Evolutionary conservation across 1,140 invertebrate genomes (phyloP).

Genomic region (Druon quercuslanigerum): DNA sequence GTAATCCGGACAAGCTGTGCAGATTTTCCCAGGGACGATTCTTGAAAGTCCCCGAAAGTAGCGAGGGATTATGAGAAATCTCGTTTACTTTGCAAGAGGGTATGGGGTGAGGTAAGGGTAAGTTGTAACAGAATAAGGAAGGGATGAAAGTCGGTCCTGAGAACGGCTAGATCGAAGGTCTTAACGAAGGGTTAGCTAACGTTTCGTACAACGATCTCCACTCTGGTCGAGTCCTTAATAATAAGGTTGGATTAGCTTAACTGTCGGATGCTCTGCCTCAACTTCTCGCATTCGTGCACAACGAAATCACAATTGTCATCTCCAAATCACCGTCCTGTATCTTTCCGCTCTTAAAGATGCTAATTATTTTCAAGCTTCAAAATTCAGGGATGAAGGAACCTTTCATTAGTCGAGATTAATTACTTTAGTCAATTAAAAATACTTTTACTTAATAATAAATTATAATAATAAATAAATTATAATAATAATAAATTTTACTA

Average conservation of each 20-base stretch:
- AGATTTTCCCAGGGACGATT: constrained; percentile 52
- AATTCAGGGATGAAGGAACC: too few species aligned
- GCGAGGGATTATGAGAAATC: constrained; percentile 62
- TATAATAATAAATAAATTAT: too few species aligned
- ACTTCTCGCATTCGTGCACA: constrained; percentile 25
- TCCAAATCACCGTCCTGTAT: not conserved
- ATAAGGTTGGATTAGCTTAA: constrained; percentile 69
- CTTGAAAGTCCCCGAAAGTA: constrained; percentile 46
- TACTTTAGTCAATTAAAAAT: too few species aligned
- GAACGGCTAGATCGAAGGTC: constrained; percentile 51
- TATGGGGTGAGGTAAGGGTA: constrained; percentile 14
- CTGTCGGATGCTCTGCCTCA: constrained; percentile 37
- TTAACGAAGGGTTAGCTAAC: constrained; percentile 62
- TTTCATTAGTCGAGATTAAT: too few species aligned
- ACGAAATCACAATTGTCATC: constrained; percentile 22
- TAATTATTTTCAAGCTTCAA: too few species aligned
- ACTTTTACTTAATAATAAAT: too few species aligned
- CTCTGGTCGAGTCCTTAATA: constrained; percentile 66
- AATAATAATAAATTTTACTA: too few species aligned
- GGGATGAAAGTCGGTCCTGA: not conserved
- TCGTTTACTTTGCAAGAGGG: constrained; percentile 52
- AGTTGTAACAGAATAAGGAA: constrained; percentile 5
- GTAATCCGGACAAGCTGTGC: constrained; percentile 46
- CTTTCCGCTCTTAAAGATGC: constrained; percentile 5
- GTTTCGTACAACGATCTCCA: constrained; percentile 61